A percentile compares a stretch with the other conserved stretches of the same genome.
These are phyloP conservation scores for Poeciliopsis prolifica DNA, from an alignment of 2,113 vertebrate species.

Conservation along the genomic window DNA sequence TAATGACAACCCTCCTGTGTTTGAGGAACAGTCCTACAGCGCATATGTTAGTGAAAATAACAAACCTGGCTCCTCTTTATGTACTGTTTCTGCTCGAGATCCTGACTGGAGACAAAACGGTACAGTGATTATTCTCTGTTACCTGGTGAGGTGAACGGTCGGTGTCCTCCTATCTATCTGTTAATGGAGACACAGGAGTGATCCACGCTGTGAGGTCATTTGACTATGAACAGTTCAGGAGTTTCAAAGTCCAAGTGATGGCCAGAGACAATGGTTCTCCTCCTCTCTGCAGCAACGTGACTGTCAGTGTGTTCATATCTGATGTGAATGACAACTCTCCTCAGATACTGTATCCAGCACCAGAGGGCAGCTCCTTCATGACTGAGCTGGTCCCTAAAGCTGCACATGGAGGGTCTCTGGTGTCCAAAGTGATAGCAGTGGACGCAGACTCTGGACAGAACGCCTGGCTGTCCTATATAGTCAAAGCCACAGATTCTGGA, in stretches of 20 bases:
- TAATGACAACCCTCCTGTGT: no score
- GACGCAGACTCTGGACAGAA: slow-evolving; percentile 69
- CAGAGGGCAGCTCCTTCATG: slow-evolving; percentile 66
- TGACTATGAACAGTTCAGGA: slow-evolving; percentile 78
- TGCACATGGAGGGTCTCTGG: no score
- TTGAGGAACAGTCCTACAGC: no score
- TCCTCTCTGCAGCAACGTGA: slow-evolving; percentile 41
- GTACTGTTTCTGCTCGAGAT: no score
- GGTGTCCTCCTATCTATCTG: slow-evolving; percentile 74
- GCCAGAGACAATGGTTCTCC: slow-evolving; percentile 75
- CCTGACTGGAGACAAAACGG: slow-evolving; percentile 25
- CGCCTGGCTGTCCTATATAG: slow-evolving; percentile 8
- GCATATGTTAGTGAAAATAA: no score
- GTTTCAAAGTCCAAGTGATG: slow-evolving; percentile 71
- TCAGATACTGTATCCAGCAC: slow-evolving; percentile 74
- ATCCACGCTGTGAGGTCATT: slow-evolving; percentile 65
- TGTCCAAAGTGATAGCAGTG: slow-evolving; percentile 74
- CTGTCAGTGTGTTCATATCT: slow-evolving; percentile 67
- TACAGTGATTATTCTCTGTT: slow-evolving; percentile 68
- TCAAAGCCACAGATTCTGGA: slow-evolving; percentile 11
- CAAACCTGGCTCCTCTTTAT: no score
- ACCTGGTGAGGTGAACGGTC: slow-evolving; percentile 11
- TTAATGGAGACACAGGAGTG: slow-evolving; percentile 72
- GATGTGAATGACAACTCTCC: slow-evolving; percentile 70
- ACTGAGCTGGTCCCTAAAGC: slow-evolving; percentile 75